Base-by-base conservation (phyloP, 2,797 vertebrate genomes). In the Hypotaenidia okinawae region DNA sequence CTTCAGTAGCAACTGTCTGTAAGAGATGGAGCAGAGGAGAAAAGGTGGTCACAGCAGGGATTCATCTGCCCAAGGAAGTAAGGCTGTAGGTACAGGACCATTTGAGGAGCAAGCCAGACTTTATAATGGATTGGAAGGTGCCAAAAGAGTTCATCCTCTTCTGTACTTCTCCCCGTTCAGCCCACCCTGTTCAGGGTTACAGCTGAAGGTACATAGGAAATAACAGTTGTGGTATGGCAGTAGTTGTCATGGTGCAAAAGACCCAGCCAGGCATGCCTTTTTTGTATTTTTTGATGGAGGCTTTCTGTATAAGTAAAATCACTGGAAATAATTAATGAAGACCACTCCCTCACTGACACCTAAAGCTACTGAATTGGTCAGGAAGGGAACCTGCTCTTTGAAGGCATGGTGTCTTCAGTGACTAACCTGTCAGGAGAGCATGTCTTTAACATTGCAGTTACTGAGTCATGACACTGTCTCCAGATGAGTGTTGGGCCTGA, bases 261-360 rank as follows among this genome's bases (percentile, higher is more conserved):
- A 63, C 18, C 6, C 14, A 57, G 5, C 7, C 25, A 51, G 23
- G 9, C 32, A 76, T 28, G 21, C 5, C 5, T 91, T 68, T 85
- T 83, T 11, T 45, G 2, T 8, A 4, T 86, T 61, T 88, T 79
- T 27, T 72, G 18, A 7, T 69, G 33, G n/a, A 69, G 18, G 4
- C 24, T 93, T 93, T 45, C n/a, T 51, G 13, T 59, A 25, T 16
- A 33, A 45, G 19, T 83, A 45, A 70, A 77, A 49, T 63, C 25
- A 41, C 32, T 3, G 4, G 9, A 84, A 76, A 33, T 25, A 67
- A 45, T 24, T 17, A 88, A 57, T 15, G 0, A 0, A 78, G 41
- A 90, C n/a, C 37, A 14, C 5, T 91, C 18, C 15, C 4, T 83
- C 4, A 3, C n/a, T 57, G 5, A 17, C 84, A 47, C 13, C 32